Conservation (phyloP, 1,140 invertebrate genomes). For the Drosophila sucinea region DNA sequence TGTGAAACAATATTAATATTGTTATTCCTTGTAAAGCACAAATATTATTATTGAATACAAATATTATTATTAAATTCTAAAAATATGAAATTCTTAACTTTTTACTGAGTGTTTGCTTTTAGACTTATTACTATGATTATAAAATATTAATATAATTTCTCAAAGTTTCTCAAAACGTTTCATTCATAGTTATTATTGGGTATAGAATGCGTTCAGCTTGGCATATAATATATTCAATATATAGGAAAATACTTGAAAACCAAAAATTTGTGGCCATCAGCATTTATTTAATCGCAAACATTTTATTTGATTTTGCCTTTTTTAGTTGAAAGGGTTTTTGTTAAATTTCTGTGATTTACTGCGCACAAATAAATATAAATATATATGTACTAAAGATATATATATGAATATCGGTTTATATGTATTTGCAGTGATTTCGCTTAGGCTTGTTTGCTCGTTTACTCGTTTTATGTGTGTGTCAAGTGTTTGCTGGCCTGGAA, state of each 20-base stretch:
- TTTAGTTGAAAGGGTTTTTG: background rate
- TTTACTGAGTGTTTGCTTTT: too few relatives aligned
- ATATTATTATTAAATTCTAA: too few relatives aligned
- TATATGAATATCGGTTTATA: conserved; percentile 5
- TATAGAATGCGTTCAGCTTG: background rate
- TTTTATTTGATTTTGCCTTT: background rate
- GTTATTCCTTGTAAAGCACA: too few relatives aligned
- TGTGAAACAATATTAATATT: too few relatives aligned
- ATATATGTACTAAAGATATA: background rate
- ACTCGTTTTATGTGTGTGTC: background rate
- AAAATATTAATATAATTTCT: too few relatives aligned
- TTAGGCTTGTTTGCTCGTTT: background rate
- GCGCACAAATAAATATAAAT: conserved; percentile 15
- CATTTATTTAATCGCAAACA: conserved; percentile 4
- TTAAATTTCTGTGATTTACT: conserved; percentile 23
- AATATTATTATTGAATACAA: too few relatives aligned
- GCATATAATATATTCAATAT: background rate
- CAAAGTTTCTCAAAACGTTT: too few relatives aligned
- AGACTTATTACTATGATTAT: too few relatives aligned
- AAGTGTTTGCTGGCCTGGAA: conserved; percentile 10
- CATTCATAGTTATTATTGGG: background rate
- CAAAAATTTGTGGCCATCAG: conserved; percentile 10
- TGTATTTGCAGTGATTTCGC: conserved; percentile 16
- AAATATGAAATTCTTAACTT: too few relatives aligned
- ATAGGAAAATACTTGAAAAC: background rate